Base-by-base conservation (phyloP, 1,140 invertebrate species). In the Catajapyx aquilonaris region DNA sequence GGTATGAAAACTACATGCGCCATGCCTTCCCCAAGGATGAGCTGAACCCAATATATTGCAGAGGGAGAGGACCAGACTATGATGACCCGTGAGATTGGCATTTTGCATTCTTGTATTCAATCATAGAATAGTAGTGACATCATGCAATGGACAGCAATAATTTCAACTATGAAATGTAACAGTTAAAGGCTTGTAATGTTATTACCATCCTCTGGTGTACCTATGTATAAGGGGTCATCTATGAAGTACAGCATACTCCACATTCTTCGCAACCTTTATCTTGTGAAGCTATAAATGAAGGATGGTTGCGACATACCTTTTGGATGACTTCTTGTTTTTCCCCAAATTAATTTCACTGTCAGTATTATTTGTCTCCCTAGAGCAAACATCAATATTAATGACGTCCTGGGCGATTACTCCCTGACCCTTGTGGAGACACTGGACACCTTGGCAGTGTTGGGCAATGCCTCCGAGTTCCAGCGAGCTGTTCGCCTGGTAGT, bases 381-480 rank as follows among this genome's bases (percentile, higher is more conserved):
- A 35, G 62, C 60, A 20, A 77, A 76, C 48, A 71, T 76, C 37
- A 77, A 78, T 47, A 74, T 76, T 31, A 77, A 77, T 57, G 74
- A 77, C 58, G 69, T 70, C 11, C 53, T 77, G 2, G 75, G 75
- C 32, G 71, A 77, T 47, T 76, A 67, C 53, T 74, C 70, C 16
- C 50, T 79, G 18, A 74, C 75, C 0, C 49, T 77, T 42, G 67
- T 76, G 34, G 73, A 76, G 57, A 59, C 71, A 3, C 51, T 76
- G 36, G 73, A 76, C 47, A 76, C 71, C 13, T 50, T 78, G 13
- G 61, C 61, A 16, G 57, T 74, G 16, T 59, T 76, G 53, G 71
- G 71, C 34, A 76, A 77, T 49, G 53, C 57, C 21, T 60, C 57
- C 38, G 70, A 72, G 48, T 76, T 76, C 48, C 62, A 71, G 42